A percentile compares a stretch with the other conserved stretches of the same genome.
phyloP scores from a whole-genome alignment of 2,797 vertebrate species.

The Rallus crepitans region DNA sequence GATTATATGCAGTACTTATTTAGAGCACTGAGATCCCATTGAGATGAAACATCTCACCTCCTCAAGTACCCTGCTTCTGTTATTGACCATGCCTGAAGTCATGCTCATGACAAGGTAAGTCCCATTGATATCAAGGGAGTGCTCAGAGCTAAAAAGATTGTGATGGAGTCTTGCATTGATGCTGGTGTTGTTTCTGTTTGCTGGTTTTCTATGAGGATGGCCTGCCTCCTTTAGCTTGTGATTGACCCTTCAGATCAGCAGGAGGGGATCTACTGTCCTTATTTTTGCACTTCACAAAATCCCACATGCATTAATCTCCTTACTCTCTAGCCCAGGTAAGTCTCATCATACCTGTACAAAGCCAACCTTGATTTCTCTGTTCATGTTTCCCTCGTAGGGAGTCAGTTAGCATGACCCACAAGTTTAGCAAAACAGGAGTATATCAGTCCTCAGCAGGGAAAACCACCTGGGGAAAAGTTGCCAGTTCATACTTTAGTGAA shows the following conservation, averaged over 20 bases:
- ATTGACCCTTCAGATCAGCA: background rate
- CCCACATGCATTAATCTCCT: background rate
- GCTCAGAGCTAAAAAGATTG: background rate
- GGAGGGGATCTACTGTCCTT: background rate
- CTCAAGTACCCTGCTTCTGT: background rate
- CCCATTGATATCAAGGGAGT: background rate
- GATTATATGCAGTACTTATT: background rate
- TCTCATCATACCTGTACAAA: background rate
- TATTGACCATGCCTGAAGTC: background rate
- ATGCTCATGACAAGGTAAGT: background rate
- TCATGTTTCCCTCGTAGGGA: background rate
- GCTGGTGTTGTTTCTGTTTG: background rate
- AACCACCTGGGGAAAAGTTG: background rate
- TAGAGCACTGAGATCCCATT: background rate
- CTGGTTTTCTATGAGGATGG: background rate
- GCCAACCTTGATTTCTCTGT: background rate
- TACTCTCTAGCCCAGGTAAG: background rate
- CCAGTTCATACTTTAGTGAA: background rate
- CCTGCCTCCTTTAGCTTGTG: background rate
- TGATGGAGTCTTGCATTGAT: background rate
- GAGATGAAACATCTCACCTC: background rate
- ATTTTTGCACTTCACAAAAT: background rate
- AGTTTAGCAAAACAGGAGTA: background rate
- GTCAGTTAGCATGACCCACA: background rate
- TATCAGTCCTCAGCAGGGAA: background rate